Evolutionary conservation across 2,113 vertebrate genomes (phyloP).

Genomic region (Turdus rufiventris): DNA sequence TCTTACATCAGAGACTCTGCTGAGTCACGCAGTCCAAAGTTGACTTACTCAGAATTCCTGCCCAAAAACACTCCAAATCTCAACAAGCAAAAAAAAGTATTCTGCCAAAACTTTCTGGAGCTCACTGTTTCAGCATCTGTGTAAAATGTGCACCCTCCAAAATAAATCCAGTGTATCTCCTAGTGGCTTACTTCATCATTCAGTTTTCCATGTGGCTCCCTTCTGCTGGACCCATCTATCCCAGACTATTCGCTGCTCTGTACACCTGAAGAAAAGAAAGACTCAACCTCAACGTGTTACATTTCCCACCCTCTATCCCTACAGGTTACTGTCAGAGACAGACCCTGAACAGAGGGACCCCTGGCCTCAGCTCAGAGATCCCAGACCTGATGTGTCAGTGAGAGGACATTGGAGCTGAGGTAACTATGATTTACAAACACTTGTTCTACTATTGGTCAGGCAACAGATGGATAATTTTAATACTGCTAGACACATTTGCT

Average conservation of each 20-base stretch:
- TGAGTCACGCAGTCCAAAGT: not conserved
- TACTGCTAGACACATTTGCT: not conserved
- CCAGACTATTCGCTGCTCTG: not conserved
- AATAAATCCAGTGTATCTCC: not conserved
- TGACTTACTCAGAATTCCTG: not conserved
- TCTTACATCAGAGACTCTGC: not conserved
- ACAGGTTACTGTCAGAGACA: not conserved
- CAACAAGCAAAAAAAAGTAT: not conserved
- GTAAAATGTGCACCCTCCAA: not conserved
- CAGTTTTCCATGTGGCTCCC: not conserved
- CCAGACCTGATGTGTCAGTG: not conserved
- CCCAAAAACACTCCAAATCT: not conserved
- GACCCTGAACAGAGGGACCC: not conserved
- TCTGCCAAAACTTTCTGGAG: not conserved
- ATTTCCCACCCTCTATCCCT: not conserved
- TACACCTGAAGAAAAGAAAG: not conserved
- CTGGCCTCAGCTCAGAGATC: not conserved
- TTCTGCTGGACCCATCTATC: not conserved
- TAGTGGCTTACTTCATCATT: not conserved
- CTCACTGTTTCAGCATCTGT: not conserved
- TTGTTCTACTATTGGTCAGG: not conserved
- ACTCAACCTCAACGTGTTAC: rapidly evolving
- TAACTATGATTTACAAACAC: not conserved
- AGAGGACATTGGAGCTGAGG: not conserved
- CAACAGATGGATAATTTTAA: not conserved